Base-by-base conservation (phyloP, 2,888 invertebrate species). In the Liposcelis brunnea region DNA sequence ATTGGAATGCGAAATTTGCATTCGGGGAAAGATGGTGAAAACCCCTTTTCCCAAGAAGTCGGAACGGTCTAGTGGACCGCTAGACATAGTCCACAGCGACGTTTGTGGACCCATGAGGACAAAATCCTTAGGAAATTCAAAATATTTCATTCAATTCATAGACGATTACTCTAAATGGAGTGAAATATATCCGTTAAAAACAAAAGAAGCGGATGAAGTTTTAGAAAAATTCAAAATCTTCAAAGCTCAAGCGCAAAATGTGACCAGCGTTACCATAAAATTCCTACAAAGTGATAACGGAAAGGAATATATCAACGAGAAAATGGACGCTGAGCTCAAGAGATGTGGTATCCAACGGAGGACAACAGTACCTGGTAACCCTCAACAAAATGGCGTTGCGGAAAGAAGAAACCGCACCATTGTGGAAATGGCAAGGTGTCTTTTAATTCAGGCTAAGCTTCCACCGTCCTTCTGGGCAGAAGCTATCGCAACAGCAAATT, bases 401-500 rank as follows among this genome's bases (percentile, higher is more conserved):
- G 51, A 55, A 40, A 12, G 55, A 46, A 52, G 50, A 34, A 55
- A 54, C 36, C 40, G 53, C 21, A 53, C 55, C 1, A 36, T 55
- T 12, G 46, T 54, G 7, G 56, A 55, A 34, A 53, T 52, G 44
- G 53, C 53, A 5, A 49, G 57, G 32, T 53, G 52, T 11, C 53
- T 58, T 51, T 44, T 58, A 7, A 46, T 51, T 2, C 54, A 55
- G 31, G 51, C 55, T 12, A 51, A 51, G 6, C 35, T 57, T 7
- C 46, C 51, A 5, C 33, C 51, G 7, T 35, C 31, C 5, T 54
- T 55, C 43, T 59, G 56, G 55, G 55, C 54, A 34, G 58, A 59
- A 47, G 55, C 58, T 12, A 50, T 55, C 2, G 48, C 47, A n/a
- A 52, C 54, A 10, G 55, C 54, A 14, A 48, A 49, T 33, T 51